These are phyloP conservation scores for Monoplex corrugatus DNA, from an alignment of 2,888 invertebrate genomes.

Conservation along the genomic window DNA sequence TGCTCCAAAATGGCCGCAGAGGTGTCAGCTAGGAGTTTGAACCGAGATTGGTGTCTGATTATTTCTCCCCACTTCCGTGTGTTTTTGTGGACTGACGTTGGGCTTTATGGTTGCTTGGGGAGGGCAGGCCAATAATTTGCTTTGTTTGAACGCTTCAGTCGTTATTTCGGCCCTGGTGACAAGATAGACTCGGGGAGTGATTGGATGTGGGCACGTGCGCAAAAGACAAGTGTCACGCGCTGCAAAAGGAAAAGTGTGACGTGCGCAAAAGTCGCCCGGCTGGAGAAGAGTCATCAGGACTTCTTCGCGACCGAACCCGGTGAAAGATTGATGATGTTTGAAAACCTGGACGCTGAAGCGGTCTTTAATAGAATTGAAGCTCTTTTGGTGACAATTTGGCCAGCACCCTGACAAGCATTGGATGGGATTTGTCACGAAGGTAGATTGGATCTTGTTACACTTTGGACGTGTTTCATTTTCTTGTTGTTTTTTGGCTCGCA, in stretches of 20 bases:
- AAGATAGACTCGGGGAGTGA: slow-evolving; percentile 36
- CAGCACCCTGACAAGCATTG: slow-evolving; percentile 28
- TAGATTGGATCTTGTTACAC: slow-evolving; percentile 37
- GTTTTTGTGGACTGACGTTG: slow-evolving; percentile 39
- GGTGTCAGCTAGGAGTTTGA: slow-evolving; percentile 47
- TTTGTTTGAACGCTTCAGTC: slow-evolving; percentile 41
- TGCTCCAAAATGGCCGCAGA: slow-evolving; percentile 44
- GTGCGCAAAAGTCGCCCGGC: slow-evolving; percentile 40
- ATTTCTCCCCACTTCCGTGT: slow-evolving; percentile 44
- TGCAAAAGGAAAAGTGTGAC: slow-evolving; percentile 40
- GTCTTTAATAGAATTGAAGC: slow-evolving; percentile 36
- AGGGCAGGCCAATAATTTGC: slow-evolving; percentile 31
- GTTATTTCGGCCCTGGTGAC: slow-evolving; percentile 35
- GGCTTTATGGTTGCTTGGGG: slow-evolving; percentile 35
- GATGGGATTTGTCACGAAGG: slow-evolving; percentile 38
- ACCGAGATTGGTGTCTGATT: slow-evolving; percentile 52
- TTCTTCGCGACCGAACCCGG: background rate
- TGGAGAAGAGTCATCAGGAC: slow-evolving; percentile 28
- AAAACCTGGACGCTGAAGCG: slow-evolving; percentile 38
- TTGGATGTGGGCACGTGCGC: background rate
- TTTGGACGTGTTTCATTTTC: slow-evolving; percentile 37
- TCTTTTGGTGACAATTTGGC: slow-evolving; percentile 35
- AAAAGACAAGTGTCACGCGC: slow-evolving; percentile 39
- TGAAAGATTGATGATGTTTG: slow-evolving; percentile 43
- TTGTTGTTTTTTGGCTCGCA: slow-evolving; percentile 8